A percentile compares a stretch with the other conserved stretches of the same genome.
Conservation (phyloP, 2,113 vertebrate species). For the Oceanites oceanicus region DNA sequence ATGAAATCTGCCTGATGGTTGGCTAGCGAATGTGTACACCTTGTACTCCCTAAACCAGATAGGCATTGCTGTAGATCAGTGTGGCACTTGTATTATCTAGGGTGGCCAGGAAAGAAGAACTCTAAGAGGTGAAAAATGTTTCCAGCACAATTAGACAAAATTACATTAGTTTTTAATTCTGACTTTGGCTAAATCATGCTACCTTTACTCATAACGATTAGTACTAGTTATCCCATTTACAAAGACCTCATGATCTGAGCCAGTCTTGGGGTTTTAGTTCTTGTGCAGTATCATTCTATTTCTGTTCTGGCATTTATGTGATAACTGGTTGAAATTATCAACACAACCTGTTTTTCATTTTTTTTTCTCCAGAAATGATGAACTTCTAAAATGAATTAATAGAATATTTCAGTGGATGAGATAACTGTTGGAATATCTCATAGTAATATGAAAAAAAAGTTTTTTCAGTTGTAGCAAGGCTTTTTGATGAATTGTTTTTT, state of each 20-base stretch:
- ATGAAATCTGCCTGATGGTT: not conserved
- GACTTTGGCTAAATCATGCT: not conserved
- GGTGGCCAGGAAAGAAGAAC: not conserved
- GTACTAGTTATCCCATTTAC: not conserved
- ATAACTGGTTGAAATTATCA: not conserved
- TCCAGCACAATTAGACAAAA: not conserved
- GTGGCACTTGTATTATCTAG: not conserved
- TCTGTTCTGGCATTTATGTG: not conserved
- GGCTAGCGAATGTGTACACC: not conserved
- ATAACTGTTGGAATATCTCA: not conserved
- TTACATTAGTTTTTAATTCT: not conserved
- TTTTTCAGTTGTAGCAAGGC: not conserved
- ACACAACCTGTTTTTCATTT: not conserved
- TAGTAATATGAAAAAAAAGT: not conserved
- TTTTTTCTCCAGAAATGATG: not conserved
- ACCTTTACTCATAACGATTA: not conserved
- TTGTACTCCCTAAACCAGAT: not conserved
- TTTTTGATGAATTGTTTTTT: not conserved
- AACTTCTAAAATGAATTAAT: not conserved
- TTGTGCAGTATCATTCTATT: not conserved
- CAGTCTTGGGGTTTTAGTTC: not conserved
- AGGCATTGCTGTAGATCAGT: not conserved
- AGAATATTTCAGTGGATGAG: not conserved
- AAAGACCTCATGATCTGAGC: not conserved
- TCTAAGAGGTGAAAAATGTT: not conserved